phyloP scores from a whole-genome alignment of 2,797 vertebrate genomes.

The Chrysolophus pictus region DNA sequence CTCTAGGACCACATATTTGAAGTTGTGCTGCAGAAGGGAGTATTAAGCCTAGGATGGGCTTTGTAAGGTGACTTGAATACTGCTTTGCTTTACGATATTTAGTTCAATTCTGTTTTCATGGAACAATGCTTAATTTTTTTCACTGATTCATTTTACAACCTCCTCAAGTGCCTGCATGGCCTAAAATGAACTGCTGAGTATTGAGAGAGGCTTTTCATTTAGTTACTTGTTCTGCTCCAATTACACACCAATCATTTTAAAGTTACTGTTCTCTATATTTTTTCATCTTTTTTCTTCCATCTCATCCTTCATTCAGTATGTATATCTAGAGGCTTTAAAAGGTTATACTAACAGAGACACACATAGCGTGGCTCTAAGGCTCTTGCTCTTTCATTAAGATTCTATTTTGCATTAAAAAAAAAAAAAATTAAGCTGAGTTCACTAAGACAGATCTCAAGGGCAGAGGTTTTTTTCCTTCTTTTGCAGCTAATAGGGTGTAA shows the following conservation, averaged over 20 bases:
- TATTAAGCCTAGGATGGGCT: neutral
- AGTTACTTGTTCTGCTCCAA: slow-evolving; percentile 40
- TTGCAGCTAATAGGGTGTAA: slow-evolving; percentile 9
- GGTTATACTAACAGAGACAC: neutral
- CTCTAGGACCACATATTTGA: neutral
- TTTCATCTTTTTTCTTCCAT: neutral
- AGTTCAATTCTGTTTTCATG: neutral
- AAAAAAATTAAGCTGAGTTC: neutral
- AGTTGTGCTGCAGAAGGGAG: neutral
- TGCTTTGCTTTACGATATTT: neutral
- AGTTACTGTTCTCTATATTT: neutral
- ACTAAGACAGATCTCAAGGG: slow-evolving; percentile 21
- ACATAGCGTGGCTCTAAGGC: neutral
- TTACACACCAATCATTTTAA: slow-evolving; percentile 23
- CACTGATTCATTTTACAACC: neutral
- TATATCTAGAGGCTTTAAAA: slow-evolving; percentile 1
- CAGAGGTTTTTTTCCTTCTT: neutral
- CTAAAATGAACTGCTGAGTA: slow-evolving; percentile 26
- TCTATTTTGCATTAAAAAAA: neutral
- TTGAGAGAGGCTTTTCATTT: neutral
- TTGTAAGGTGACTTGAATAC: neutral
- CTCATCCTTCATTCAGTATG: neutral
- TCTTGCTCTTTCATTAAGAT: slow-evolving; percentile 19
- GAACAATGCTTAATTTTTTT: neutral
- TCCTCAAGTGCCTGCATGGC: neutral